A percentile compares a stretch with the other conserved stretches of the same genome.
These are phyloP conservation scores for Gallirallus australis DNA, from an alignment of 2,797 vertebrate species.

Conservation along the genomic window DNA sequence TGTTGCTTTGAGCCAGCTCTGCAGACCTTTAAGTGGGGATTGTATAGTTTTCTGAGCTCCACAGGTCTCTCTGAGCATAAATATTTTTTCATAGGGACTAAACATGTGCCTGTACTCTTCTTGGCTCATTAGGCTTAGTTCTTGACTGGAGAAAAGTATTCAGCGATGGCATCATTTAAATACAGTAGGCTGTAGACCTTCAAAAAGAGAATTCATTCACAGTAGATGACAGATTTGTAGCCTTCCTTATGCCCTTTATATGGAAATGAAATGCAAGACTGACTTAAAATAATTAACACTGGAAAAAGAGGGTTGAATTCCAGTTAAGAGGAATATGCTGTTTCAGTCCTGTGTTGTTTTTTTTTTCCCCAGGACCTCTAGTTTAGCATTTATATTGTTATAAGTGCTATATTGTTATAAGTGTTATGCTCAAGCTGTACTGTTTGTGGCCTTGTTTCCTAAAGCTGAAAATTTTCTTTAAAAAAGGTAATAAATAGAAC, in stretches of 20 bases:
- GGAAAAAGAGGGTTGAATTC: neutral
- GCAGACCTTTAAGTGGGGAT: neutral
- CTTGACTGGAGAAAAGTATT: conserved; percentile 27
- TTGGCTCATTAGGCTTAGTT: neutral
- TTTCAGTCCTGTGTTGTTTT: neutral
- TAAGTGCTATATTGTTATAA: neutral
- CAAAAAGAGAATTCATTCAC: conserved; percentile 13
- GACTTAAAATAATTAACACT: conserved; percentile 12
- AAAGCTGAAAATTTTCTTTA: neutral
- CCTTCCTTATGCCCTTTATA: conserved; percentile 7
- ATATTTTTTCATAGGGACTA: neutral
- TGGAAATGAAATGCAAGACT: conserved; percentile 22
- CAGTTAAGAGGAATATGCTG: neutral
- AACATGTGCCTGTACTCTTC: neutral
- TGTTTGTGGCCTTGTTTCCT: neutral
- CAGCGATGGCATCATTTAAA: conserved; percentile 35
- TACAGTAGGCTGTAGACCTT: neutral
- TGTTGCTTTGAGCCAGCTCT: neutral
- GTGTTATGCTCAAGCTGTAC: neutral
- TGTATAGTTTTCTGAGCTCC: neutral
- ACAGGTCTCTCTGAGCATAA: neutral
- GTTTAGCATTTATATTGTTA: neutral
- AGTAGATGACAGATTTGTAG: conserved; percentile 26
- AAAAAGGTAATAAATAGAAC: neutral
- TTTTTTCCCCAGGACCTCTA: neutral